phyloP scores from a whole-genome alignment of 1,140 invertebrate genomes.

The Phortica variegata region DNA sequence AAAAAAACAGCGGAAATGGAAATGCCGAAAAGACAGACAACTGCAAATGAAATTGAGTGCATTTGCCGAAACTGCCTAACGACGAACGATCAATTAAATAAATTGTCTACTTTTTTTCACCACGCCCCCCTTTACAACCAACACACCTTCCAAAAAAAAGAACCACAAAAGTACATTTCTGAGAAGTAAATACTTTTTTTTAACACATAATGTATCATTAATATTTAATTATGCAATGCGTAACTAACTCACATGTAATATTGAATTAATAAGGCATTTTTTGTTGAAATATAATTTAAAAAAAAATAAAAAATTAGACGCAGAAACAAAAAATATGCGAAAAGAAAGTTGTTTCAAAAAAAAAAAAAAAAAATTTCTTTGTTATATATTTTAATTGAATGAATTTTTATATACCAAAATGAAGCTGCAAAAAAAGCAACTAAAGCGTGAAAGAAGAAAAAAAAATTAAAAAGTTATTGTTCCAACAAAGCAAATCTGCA shows the following conservation, averaged over 20 bases:
- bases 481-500: too few relatives aligned
- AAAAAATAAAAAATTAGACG: slow-evolving; percentile 1
- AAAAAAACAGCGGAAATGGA: too few relatives aligned
- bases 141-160: too few relatives aligned
- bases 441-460: slow-evolving; percentile 10
- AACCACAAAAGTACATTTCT: too few relatives aligned
- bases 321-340: slow-evolving; percentile 5
- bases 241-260: not conserved
- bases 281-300: not conserved
- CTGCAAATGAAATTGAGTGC: not conserved
- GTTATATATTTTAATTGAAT: not conserved
- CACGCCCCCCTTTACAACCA: too few relatives aligned
- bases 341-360: slow-evolving; percentile 5
- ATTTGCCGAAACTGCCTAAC: not conserved
- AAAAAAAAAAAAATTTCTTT: slow-evolving; percentile 8
- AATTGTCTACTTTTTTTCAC: not conserved
- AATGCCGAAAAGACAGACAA: slow-evolving; percentile 14
- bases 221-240: not conserved
- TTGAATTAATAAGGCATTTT: not conserved
- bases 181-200: too few relatives aligned
- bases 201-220: not conserved
- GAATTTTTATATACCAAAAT: slow-evolving; percentile 11
- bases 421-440: slow-evolving; percentile 3
- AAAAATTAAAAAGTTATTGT: too few relatives aligned
- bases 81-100: not conserved